Evolutionary conservation across 2,797 vertebrate genomes (phyloP), one percentile per base, ranked within the genome.

Genomic region (Fratercula arctica): DNA sequence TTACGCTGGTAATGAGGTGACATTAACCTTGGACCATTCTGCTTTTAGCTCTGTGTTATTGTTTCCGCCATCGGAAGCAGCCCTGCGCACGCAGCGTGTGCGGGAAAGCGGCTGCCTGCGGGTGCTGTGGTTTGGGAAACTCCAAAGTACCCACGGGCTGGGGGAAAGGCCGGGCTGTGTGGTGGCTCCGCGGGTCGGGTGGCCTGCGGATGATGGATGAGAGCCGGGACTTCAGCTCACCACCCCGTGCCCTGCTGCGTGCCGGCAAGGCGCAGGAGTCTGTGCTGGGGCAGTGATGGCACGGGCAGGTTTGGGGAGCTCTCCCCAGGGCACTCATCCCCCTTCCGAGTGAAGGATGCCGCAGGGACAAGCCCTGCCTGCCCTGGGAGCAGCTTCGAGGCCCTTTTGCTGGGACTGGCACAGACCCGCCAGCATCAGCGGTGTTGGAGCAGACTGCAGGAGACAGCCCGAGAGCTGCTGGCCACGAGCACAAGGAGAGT

Each of bases 241-340:
- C 28, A 6, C 13, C 3, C 12, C 2, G 35, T 10, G 35, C 66
- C 19, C 46, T 4, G 46, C 29, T 15, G 53, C 1, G 29, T 9
- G n/a, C 1, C 2, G 67, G 46, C 14, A 31, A 31, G 28, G 19
- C 3, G 11, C 8, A 7, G 54, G 70, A 35, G 41, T 5, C 19
- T 1, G 9, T 13, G 46, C 6, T 9, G 19, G 60, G 57, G 8
- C 26, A 66, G 15, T 0, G 10, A 4, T 16, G 64, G 37, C n/a
- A 26, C 5, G 26, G 54, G 61, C 48, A 17, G 48, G 4, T 50
- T 1, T 29, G 46, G 20, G 43, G 51, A 19, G 16, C 21, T 78
- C 15, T 70, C n/a, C 78, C 13, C 19, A 1, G 1, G 1, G 11
- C 1, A 12, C 0, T 0, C 1, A 0, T 4, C 51, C n/a, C 0